These are phyloP conservation scores for Athrips mouffetella DNA, from an alignment of 2,888 invertebrate species.

Conservation along the genomic window DNA sequence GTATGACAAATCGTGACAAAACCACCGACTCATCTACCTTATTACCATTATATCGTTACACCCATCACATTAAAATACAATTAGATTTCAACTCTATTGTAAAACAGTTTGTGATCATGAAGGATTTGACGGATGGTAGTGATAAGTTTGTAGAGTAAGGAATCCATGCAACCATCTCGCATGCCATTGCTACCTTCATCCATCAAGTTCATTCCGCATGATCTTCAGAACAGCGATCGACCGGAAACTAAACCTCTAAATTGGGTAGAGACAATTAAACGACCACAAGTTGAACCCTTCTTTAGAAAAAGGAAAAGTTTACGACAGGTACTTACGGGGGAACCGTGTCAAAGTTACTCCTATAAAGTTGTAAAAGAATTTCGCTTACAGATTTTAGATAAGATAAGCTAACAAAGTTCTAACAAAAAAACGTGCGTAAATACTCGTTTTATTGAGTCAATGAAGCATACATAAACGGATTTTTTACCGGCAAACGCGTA, in stretches of 20 bases:
- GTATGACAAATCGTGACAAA: conserved; percentile 77
- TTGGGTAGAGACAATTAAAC: conserved; percentile 37
- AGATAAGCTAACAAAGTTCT: too few relatives aligned
- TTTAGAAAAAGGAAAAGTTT: neutral
- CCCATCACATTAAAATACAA: neutral
- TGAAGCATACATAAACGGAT: neutral
- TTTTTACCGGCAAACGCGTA: neutral
- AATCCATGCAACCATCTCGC: conserved; percentile 60
- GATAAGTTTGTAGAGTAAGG: conserved; percentile 45
- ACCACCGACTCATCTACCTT: conserved; percentile 66
- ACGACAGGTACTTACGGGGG: too few relatives aligned
- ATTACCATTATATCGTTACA: conserved; percentile 13
- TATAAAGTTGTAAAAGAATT: too few relatives aligned
- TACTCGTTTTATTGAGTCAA: neutral
- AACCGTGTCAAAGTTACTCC: too few relatives aligned
- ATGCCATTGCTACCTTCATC: conserved; percentile 65
- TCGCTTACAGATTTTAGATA: too few relatives aligned
- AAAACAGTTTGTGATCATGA: neutral
- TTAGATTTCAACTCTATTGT: neutral
- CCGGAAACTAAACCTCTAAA: conserved; percentile 57
- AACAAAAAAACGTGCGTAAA: too few relatives aligned
- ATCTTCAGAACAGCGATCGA: conserved; percentile 67
- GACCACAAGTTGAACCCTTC: conserved; percentile 1
- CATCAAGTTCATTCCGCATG: conserved; percentile 73
- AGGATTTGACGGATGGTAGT: neutral